Conservation (phyloP, 2,797 vertebrate species). For the Muscicapa striata region DNA sequence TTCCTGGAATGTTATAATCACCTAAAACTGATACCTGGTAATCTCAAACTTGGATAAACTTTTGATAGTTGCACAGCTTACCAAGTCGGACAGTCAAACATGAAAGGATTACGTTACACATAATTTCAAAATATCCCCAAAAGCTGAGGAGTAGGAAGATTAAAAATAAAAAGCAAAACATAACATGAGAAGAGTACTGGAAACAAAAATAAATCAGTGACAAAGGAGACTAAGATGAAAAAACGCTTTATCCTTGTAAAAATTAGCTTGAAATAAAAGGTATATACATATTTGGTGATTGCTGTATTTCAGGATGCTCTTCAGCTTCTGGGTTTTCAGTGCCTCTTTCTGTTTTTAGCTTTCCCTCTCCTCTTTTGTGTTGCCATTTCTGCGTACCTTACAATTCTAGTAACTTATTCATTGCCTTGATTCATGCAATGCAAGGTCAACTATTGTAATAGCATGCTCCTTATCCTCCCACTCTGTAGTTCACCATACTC, state of each 20-base stretch:
- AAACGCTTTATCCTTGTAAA: neutral
- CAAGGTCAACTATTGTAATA: slow-evolving; percentile 2
- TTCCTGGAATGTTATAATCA: neutral
- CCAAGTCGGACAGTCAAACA: neutral
- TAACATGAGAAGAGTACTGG: neutral
- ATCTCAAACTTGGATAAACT: neutral
- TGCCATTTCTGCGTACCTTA: neutral
- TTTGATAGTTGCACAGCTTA: neutral
- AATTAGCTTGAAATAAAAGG: neutral
- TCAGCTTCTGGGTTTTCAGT: neutral
- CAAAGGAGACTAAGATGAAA: neutral
- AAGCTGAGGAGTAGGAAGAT: neutral
- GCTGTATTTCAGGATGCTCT: neutral
- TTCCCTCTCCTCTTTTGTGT: neutral
- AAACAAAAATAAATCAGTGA: neutral
- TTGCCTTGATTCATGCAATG: neutral
- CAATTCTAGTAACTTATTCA: neutral
- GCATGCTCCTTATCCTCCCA: neutral
- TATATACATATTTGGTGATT: neutral
- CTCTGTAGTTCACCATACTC: neutral
- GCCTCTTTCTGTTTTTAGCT: neutral
- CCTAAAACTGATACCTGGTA: neutral
- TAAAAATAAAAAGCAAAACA: neutral
- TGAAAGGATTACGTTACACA: neutral
- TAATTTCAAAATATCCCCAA: neutral